These are phyloP conservation scores for Schizopygopsis pylzovi DNA, from an alignment of 2,797 vertebrate species.

Conservation along the genomic window DNA sequence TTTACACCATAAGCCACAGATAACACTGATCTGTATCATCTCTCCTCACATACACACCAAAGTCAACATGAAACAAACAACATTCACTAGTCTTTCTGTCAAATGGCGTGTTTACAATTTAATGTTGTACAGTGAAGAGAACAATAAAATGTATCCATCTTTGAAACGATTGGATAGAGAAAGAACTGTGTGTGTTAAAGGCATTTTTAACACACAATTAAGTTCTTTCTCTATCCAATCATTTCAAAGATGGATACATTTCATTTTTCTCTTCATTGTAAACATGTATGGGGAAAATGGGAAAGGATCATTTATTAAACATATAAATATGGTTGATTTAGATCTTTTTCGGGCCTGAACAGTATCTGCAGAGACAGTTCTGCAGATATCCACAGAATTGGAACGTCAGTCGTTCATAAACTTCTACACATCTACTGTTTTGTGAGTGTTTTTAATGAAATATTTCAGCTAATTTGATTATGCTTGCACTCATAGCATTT, in stretches of 20 bases:
- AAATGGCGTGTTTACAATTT: background rate
- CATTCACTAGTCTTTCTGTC: slow-evolving; percentile 21
- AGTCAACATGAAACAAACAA: background rate
- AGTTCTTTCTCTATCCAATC: too few species aligned
- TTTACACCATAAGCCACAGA: slow-evolving; percentile 66
- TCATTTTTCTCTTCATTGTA: too few species aligned
- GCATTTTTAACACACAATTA: too few species aligned
- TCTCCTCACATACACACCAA: slow-evolving; percentile 26
- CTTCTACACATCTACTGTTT: background rate
- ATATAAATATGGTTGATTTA: background rate
- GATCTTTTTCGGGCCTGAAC: background rate
- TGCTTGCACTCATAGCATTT: background rate
- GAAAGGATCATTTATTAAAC: background rate
- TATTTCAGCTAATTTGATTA: background rate
- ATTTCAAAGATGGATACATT: too few species aligned
- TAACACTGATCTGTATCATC: slow-evolving; percentile 13
- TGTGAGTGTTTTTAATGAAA: background rate
- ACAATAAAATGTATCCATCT: background rate
- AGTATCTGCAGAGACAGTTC: background rate
- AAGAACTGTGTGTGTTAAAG: background rate
- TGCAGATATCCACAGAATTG: background rate
- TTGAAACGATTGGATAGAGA: background rate
- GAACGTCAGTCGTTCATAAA: background rate
- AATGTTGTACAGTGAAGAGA: background rate
- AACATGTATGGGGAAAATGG: too few species aligned